phyloP scores from a whole-genome alignment of 2,888 invertebrate genomes.

The Andrena praecox region DNA sequence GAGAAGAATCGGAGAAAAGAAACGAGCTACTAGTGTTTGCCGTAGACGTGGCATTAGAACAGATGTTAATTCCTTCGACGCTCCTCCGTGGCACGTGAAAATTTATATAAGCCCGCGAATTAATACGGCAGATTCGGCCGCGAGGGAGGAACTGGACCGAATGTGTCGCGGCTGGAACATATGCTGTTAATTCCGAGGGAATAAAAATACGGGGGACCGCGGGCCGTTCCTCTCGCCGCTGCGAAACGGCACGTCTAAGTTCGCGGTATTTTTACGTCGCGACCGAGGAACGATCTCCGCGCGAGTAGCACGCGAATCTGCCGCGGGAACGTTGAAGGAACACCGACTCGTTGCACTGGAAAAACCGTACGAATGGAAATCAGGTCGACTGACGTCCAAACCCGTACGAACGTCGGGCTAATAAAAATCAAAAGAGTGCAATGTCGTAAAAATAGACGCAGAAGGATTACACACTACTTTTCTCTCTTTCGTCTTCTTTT shows the following conservation, averaged over 20 bases:
- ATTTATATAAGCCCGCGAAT: constrained; percentile 48
- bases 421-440: constrained; percentile 54
- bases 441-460: constrained; percentile 47
- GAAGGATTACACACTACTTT: constrained; percentile 49
- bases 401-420: constrained; percentile 16
- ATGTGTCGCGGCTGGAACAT: constrained; percentile 29
- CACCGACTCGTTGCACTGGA: not conserved
- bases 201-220: constrained; percentile 38
- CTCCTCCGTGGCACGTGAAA: constrained; percentile 32
- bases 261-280: constrained; percentile 47
- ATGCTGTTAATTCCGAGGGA: constrained; percentile 48
- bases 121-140: constrained; percentile 32
- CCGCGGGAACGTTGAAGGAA: not conserved
- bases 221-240: not conserved
- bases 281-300: constrained; percentile 5
- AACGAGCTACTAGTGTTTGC: constrained; percentile 15
- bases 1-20: not conserved
- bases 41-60: constrained; percentile 56
- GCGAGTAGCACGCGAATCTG: constrained; percentile 14
- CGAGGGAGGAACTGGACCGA: constrained; percentile 19
- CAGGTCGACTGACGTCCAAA: constrained; percentile 17
- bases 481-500: not conserved
- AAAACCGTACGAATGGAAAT: constrained; percentile 14
- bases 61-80: constrained; percentile 50
- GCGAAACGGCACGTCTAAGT: constrained; percentile 29